Conservation (phyloP, 2,797 vertebrate genomes). For the Poecile montanus region DNA sequence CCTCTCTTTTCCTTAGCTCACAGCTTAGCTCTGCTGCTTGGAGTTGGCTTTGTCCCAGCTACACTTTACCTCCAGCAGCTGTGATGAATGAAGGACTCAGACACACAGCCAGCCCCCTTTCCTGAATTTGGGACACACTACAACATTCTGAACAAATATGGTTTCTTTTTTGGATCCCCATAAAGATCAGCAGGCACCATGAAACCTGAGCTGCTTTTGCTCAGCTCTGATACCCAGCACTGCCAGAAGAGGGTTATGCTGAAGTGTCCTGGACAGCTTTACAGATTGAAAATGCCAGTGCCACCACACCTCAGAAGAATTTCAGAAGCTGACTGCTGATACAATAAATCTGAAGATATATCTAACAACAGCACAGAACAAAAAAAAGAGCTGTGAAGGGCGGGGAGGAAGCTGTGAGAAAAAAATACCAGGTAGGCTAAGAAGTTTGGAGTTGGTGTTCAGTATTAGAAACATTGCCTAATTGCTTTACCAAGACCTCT, state of each 20-base stretch:
- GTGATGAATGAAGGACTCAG: neutral
- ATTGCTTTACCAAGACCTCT: neutral
- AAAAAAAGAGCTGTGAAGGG: neutral
- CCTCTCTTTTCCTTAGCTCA: neutral
- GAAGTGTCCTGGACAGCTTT: neutral
- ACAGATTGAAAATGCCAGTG: neutral
- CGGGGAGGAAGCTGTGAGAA: neutral
- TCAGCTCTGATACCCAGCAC: neutral
- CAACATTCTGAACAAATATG: neutral
- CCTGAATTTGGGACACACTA: neutral
- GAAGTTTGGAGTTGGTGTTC: neutral
- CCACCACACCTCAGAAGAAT: neutral
- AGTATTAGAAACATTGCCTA: neutral
- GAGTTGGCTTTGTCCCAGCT: neutral
- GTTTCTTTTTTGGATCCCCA: neutral
- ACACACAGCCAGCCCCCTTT: neutral
- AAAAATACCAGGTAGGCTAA: neutral
- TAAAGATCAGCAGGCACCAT: neutral
- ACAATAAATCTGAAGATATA: neutral
- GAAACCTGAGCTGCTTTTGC: constrained; percentile 2
- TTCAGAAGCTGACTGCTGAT: neutral
- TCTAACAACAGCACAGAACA: neutral
- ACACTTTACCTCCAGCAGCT: neutral
- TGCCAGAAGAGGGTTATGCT: neutral
- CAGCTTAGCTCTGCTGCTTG: neutral